phyloP scores from a whole-genome alignment of 2,888 invertebrate genomes.

The Xylocampa areola region DNA sequence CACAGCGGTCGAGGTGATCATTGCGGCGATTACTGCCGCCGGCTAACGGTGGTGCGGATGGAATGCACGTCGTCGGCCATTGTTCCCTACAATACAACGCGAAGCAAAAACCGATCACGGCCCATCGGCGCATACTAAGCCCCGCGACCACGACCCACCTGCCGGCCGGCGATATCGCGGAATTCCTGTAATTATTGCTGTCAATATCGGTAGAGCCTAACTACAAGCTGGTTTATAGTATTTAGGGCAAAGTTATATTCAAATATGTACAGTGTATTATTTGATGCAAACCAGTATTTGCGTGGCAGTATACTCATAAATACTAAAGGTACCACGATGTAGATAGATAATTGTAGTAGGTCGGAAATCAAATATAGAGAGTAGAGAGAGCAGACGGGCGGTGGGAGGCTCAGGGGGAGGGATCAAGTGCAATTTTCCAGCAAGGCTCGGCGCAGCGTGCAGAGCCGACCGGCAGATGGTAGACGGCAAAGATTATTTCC shows the following conservation, averaged over 20 bases:
- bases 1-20: slow-evolving; percentile 64
- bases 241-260: slow-evolving; percentile 34
- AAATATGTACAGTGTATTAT: slow-evolving; percentile 46
- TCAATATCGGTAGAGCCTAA: slow-evolving; percentile 34
- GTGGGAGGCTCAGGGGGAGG: slow-evolving; percentile 60
- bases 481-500: slow-evolving; percentile 63
- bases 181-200: slow-evolving; percentile 50
- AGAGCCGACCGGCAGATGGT: slow-evolving; percentile 50
- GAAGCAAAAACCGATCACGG: slow-evolving; percentile 80
- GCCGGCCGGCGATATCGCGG: slow-evolving; percentile 58
- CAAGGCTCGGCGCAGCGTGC: slow-evolving; percentile 63
- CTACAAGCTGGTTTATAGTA: slow-evolving; percentile 17
- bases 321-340: slow-evolving; percentile 58
- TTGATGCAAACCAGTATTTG: slow-evolving; percentile 20
- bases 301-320: slow-evolving; percentile 53
- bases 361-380: slow-evolving; percentile 72
- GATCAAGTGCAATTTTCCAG: slow-evolving; percentile 83
- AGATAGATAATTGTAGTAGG: slow-evolving; percentile 67
- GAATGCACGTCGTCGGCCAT: slow-evolving; percentile 83
- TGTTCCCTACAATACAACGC: slow-evolving; percentile 73
- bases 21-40: slow-evolving; percentile 76
- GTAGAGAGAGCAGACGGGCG: slow-evolving; percentile 64
- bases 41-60: slow-evolving; percentile 82
- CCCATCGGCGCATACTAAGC: slow-evolving; percentile 76
- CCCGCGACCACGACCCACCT: slow-evolving; percentile 69